These are phyloP conservation scores for Galaxea fascicularis DNA, from an alignment of 92 coral and sea anemone genomes.

Conservation along the genomic window DNA sequence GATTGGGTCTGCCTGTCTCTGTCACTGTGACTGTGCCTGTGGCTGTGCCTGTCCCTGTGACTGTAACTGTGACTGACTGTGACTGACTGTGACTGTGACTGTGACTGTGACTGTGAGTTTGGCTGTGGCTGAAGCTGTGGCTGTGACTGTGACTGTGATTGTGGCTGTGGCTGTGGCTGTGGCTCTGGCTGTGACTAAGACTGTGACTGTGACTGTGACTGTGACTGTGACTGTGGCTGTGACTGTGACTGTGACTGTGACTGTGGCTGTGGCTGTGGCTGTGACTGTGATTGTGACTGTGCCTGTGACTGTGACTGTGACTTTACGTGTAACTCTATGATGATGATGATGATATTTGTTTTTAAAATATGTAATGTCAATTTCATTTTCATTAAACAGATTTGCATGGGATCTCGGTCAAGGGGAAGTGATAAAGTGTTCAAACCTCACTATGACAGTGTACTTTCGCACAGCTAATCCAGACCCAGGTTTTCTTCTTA, in stretches of 20 bases:
- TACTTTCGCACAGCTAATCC: conserved; percentile 4
- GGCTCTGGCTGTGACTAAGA: not conserved
- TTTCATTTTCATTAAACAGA: conserved; percentile 7
- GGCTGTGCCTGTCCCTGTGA: too few relatives aligned
- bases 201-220: not conserved
- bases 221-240: not conserved
- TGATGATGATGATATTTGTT: not conserved
- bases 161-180: not conserved
- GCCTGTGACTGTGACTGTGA: not conserved
- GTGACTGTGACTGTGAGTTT: too few relatives aligned
- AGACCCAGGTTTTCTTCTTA: conserved; percentile 43
- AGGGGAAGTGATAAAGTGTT: conserved; percentile 29
- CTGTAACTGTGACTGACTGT: too few relatives aligned
- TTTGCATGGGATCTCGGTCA: conserved; percentile 30
- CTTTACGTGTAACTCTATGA: not conserved
- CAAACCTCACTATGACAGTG: conserved; percentile 34
- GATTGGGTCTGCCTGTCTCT: not conserved
- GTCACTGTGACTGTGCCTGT: too few relatives aligned
- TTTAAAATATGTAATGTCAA: not conserved
- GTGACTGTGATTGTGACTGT: too few relatives aligned
- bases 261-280: not conserved
- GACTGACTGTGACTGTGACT: too few relatives aligned
- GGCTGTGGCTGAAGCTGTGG: too few relatives aligned
- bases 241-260: not conserved
- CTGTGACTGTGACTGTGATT: not conserved